A percentile compares a stretch with the other conserved stretches of the same genome.
Conservation (phyloP, 2,888 invertebrate species). For the Cryptophagus acutangulus region DNA sequence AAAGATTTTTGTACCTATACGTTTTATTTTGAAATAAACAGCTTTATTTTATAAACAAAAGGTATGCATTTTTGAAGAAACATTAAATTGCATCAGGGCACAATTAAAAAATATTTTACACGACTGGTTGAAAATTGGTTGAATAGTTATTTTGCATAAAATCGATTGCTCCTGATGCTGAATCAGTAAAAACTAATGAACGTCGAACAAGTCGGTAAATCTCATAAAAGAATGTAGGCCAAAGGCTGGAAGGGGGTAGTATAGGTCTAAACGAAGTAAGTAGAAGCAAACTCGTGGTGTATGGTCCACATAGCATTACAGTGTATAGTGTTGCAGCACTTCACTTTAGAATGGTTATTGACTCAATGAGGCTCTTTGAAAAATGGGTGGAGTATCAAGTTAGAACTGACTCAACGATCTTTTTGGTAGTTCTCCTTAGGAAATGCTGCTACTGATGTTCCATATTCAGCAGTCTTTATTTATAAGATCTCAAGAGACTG, state of each 20-base stretch:
- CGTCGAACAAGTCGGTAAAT: neutral
- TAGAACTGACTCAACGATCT: constrained; percentile 6
- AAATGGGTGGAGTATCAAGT: constrained; percentile 4
- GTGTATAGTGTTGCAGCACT: constrained; percentile 6
- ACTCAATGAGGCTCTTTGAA: neutral
- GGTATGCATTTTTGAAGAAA: no score
- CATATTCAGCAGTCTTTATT: neutral
- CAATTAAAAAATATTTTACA: no score
- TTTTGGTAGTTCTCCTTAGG: neutral
- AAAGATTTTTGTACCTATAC: no score
- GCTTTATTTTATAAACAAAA: no score
- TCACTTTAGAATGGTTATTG: constrained; percentile 1
- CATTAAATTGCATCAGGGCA: no score
- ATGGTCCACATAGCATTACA: neutral
- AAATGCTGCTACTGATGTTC: constrained; percentile 2
- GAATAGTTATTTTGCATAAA: no score
- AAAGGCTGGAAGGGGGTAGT: no score
- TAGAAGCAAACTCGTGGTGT: neutral
- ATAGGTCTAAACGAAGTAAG: no score
- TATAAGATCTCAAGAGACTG: neutral
- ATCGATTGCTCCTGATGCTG: no score
- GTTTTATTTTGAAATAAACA: no score
- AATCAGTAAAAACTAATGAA: neutral
- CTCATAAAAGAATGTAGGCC: constrained; percentile 4
- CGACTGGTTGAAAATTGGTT: no score